Evolutionary conservation across 2,113 vertebrate species (phyloP).

Genomic region (Cryptomyrus ogoouensis): DNA sequence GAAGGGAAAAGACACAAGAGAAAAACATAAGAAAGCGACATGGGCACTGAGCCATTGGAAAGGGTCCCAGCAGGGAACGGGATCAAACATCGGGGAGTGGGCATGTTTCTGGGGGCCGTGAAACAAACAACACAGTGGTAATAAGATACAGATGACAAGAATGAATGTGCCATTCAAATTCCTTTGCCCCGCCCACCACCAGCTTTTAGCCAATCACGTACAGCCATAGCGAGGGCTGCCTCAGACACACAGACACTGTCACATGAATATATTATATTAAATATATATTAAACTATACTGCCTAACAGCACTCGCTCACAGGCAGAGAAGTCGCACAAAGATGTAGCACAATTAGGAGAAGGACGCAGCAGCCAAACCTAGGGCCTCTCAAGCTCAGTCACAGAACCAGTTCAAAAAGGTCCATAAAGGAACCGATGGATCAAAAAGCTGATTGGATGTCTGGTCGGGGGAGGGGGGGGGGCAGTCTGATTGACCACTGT

Average conservation of each 20-base stretch:
- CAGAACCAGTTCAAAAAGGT: neutral
- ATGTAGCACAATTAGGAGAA: neutral
- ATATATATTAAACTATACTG: neutral
- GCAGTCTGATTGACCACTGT: conserved; percentile 16
- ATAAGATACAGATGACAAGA: neutral
- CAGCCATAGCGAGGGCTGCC: neutral
- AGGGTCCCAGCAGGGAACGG: neutral
- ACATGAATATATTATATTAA: neutral
- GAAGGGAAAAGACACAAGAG: neutral
- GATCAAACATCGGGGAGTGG: neutral
- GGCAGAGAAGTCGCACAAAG: neutral
- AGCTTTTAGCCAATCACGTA: neutral
- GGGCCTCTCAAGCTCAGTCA: neutral
- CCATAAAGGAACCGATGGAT: conserved; percentile 41
- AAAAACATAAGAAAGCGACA: neutral
- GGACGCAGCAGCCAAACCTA: neutral
- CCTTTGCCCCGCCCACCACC: neutral
- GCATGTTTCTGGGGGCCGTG: neutral
- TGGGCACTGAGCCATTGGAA: neutral
- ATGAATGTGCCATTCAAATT: neutral
- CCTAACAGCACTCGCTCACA: neutral
- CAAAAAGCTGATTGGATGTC: conserved; percentile 28
- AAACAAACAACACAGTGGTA: neutral
- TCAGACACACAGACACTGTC: neutral
- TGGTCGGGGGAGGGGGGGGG: neutral